These are phyloP conservation scores for Eriocheir sinensis DNA, from an alignment of 1,140 invertebrate genomes.

Conservation along the genomic window DNA sequence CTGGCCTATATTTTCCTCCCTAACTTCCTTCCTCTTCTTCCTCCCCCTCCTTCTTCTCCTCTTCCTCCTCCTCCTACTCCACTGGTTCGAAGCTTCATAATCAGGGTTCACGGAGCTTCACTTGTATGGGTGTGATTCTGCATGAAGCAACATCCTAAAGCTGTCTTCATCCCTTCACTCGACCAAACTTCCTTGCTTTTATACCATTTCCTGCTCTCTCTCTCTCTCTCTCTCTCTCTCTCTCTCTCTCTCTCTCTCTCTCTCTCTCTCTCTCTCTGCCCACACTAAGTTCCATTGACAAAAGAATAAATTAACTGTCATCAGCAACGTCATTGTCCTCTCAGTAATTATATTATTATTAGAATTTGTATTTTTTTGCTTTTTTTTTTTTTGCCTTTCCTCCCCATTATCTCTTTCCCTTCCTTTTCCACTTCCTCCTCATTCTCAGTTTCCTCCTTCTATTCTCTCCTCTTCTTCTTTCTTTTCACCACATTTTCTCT, in stretches of 20 bases:
- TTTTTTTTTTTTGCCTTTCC: background rate
- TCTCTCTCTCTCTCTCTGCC: too few species aligned
- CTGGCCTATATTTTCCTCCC: background rate
- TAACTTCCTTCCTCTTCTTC: too few species aligned
- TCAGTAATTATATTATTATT: background rate
- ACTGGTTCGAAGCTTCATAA: too few species aligned
- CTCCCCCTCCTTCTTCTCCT: background rate
- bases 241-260: slow-evolving; percentile 1
- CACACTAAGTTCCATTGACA: too few species aligned
- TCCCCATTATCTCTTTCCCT: background rate
- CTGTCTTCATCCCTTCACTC: background rate
- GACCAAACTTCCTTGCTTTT: background rate
- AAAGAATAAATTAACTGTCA: too few species aligned
- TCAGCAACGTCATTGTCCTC: too few species aligned
- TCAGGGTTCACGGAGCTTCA: background rate
- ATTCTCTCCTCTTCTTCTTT: too few species aligned
- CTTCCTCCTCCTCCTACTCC: too few species aligned
- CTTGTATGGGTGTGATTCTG: background rate
- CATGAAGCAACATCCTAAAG: background rate
- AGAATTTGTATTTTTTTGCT: background rate
- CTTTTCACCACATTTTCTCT: background rate
- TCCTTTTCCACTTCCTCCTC: background rate
- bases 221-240: slow-evolving; percentile 22
- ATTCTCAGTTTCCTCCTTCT: too few species aligned
- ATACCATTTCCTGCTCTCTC: background rate